These are phyloP conservation scores for Macrosoma leucophasiata DNA, from an alignment of 2,888 invertebrate species.

Conservation along the genomic window DNA sequence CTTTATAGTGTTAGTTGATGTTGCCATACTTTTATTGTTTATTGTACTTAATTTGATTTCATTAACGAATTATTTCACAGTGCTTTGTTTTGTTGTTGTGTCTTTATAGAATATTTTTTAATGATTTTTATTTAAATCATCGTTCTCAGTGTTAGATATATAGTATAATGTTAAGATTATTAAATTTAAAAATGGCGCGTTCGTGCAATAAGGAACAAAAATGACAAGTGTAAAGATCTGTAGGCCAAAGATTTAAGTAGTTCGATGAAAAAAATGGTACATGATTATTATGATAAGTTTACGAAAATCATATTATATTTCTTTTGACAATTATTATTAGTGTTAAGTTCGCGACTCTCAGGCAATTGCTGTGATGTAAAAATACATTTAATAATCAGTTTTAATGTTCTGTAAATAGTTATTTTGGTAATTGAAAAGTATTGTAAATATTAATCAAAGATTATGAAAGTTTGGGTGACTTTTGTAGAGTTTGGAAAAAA, in stretches of 20 bases:
- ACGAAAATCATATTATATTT: constrained; percentile 33
- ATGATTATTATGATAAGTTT: constrained; percentile 33
- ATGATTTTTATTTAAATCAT: constrained; percentile 22
- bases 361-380: constrained; percentile 72
- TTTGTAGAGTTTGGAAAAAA: too few relatives aligned
- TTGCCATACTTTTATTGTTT: constrained; percentile 63
- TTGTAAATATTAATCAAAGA: too few relatives aligned
- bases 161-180: constrained; percentile 21
- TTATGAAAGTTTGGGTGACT: too few relatives aligned
- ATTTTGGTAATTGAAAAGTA: too few relatives aligned
- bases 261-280: constrained; percentile 31
- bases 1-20: constrained; percentile 39
- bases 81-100: constrained; percentile 30
- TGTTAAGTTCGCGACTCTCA: constrained; percentile 65
- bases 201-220: constrained; percentile 51
- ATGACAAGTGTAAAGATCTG: constrained; percentile 62
- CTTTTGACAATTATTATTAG: constrained; percentile 49
- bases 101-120: constrained; percentile 24
- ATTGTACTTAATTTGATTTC: constrained; percentile 60
- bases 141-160: constrained; percentile 33
- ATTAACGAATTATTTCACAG: constrained; percentile 29
- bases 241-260: constrained; percentile 69
- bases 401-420: constrained; percentile 37
- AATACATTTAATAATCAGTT: constrained; percentile 35
- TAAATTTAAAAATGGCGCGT: constrained; percentile 36